Conservation (phyloP, 1,140 invertebrate species). For the Drusus annulatus region DNA sequence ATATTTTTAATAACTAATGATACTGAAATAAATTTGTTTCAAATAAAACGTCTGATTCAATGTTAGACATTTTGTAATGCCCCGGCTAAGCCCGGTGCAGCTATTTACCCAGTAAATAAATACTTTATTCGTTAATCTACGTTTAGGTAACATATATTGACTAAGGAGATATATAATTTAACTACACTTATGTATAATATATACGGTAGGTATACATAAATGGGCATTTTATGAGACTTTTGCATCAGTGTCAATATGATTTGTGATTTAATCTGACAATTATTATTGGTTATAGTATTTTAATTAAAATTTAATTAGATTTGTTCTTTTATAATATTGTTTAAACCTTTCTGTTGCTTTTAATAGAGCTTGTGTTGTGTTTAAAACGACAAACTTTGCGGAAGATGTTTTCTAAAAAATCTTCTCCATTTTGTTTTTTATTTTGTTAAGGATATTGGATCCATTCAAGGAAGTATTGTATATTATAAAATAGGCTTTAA, state of each 20-base stretch:
- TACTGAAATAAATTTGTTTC: constrained; percentile 29
- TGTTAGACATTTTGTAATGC: constrained; percentile 1
- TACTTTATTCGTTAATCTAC: constrained; percentile 57
- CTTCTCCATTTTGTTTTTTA: constrained; percentile 27
- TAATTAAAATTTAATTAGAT: constrained; percentile 17
- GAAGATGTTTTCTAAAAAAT: constrained; percentile 1
- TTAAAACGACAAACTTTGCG: constrained; percentile 19
- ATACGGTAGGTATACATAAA: constrained; percentile 54
- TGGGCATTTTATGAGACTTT: constrained; percentile 54
- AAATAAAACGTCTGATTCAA: constrained; percentile 15
- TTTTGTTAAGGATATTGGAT: constrained; percentile 35
- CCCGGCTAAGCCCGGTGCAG: not conserved
- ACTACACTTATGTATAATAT: constrained; percentile 56
- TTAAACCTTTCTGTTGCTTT: constrained; percentile 36
- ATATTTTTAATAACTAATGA: constrained; percentile 45
- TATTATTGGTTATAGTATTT: constrained; percentile 17
- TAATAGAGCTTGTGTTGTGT: constrained; percentile 34
- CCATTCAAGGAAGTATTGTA: constrained; percentile 44
- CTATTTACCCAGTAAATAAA: constrained; percentile 43
- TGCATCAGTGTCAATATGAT: constrained; percentile 36
- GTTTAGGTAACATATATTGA: constrained; percentile 50
- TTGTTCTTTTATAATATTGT: constrained; percentile 31
- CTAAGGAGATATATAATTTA: constrained; percentile 52
- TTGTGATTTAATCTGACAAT: constrained; percentile 41
- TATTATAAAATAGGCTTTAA: constrained; percentile 46